These are phyloP conservation scores for Dynastes hyllus DNA, from an alignment of 2,888 invertebrate genomes.

Conservation along the genomic window DNA sequence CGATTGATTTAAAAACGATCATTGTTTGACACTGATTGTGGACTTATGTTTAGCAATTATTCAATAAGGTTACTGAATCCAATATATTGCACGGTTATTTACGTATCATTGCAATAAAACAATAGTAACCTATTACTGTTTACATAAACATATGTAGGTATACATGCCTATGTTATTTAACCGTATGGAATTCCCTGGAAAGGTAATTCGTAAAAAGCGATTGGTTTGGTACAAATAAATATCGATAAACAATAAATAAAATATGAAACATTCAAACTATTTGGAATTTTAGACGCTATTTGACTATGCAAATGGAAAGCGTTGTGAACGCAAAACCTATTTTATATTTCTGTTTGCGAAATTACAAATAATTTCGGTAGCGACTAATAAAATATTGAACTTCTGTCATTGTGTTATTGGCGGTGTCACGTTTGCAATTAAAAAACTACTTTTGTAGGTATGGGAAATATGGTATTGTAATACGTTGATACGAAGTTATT, in stretches of 20 bases:
- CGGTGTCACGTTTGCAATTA: background rate
- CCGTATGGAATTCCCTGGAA: background rate
- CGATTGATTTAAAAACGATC: no score
- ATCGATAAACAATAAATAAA: slow-evolving; percentile 21
- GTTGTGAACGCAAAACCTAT: background rate
- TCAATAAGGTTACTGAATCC: no score
- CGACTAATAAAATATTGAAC: slow-evolving; percentile 23
- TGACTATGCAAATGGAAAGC: slow-evolving; percentile 8
- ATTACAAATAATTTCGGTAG: slow-evolving; percentile 21
- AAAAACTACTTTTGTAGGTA: no score
- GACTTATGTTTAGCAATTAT: no score
- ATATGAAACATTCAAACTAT: background rate
- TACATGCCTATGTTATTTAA: no score
- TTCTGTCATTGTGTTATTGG: background rate
- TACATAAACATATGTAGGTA: no score
- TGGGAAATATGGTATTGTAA: no score
- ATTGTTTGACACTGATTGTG: no score
- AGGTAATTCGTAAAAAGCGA: background rate
- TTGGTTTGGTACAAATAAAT: background rate
- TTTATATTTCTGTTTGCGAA: slow-evolving; percentile 17
- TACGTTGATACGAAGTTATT: no score
- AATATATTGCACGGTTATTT: no score
- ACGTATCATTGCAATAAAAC: no score
- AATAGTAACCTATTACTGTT: no score
- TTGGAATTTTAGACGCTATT: slow-evolving; percentile 8